Base-by-base conservation (phyloP, 2,113 vertebrate genomes). In the Eolophus roseicapilla region DNA sequence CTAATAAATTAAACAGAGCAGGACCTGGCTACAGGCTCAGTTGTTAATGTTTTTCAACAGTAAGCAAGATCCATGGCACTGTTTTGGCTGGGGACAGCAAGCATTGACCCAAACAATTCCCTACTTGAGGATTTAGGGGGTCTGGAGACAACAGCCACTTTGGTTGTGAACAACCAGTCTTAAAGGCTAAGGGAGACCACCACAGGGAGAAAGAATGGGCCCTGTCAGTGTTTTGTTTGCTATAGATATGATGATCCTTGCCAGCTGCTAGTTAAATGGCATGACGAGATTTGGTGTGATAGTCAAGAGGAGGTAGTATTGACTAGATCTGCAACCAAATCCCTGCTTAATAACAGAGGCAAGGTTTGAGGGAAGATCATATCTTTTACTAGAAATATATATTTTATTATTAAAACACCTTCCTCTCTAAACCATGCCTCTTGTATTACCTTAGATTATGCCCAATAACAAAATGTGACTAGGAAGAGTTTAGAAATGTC, bases 351-450 rank as follows among this genome's bases (percentile, higher is more conserved):
- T 60, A 67, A 50, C 17, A 83, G 57, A 92, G 81, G 13, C 83
- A 84, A 91, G 89, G 81, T 76, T 95, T 95, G 50, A 76, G 77
- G 81, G 39, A 92, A 96, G 83, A 76, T 52, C 7, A 0, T 95
- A 83, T 95, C 25, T 96, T 96, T 93, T 91, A 55, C 83, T 93
- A 91, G 23, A 96, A 95, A 95, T 79, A 92, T 77, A 93, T 89
- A 95, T 97, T 95, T 97, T 95, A 78, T 86, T 95, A 96, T 89
- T 75, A 68, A 93, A 97, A 93, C 50, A 81, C 46, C 76, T 95
- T 62, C 33, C 76, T 68, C 81, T 91, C 76, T 88, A 92, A 97
- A 82, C 73, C 91, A 28, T 79, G 83, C 57, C 86, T 95, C 83
- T 79, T 88, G 33, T 64, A 82, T 92, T 83, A 90, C 69, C 73